phyloP scores from a whole-genome alignment of 92 coral and sea anemone genomes.

The Parazoanthus atlanticus region DNA sequence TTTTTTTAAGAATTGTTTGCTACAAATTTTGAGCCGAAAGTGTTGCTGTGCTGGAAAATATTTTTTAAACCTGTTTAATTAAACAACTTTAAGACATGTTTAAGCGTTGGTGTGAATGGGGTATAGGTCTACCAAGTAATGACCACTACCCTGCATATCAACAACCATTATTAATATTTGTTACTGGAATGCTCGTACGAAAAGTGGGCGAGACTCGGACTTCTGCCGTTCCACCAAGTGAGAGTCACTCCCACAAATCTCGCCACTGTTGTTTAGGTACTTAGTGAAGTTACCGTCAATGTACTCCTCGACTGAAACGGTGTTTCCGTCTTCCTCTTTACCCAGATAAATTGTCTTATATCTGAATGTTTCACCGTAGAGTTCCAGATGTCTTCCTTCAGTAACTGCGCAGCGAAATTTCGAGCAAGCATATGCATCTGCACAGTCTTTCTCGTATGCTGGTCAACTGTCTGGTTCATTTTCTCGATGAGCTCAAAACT shows the following conservation, averaged over 20 bases:
- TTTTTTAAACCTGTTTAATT: no score
- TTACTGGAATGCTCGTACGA: conserved; percentile 32
- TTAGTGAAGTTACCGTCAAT: conserved; percentile 40
- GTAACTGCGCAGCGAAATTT: conserved; percentile 27
- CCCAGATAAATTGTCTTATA: conserved; percentile 49
- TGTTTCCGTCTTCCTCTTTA: conserved; percentile 41
- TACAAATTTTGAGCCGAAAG: no score
- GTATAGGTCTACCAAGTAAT: conserved; percentile 49
- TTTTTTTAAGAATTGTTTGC: no score
- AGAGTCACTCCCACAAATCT: conserved; percentile 30
- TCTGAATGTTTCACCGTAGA: conserved; percentile 30
- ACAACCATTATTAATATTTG: conserved; percentile 34
- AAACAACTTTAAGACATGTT: no score
- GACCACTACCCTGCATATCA: conserved; percentile 53
- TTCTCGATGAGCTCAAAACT: not conserved
- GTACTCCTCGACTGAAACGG: conserved; percentile 51
- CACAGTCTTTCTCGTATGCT: not conserved
- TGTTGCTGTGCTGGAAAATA: no score
- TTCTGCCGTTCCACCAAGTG: conserved; percentile 23
- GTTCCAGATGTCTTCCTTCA: conserved; percentile 22
- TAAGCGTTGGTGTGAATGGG: no score
- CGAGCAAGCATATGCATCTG: conserved; percentile 17
- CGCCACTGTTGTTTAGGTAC: conserved; percentile 47
- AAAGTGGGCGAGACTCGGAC: conserved; percentile 54
- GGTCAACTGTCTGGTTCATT: not conserved